Conservation (phyloP, 2,113 vertebrate species). For the Gambusia holbrooki region DNA sequence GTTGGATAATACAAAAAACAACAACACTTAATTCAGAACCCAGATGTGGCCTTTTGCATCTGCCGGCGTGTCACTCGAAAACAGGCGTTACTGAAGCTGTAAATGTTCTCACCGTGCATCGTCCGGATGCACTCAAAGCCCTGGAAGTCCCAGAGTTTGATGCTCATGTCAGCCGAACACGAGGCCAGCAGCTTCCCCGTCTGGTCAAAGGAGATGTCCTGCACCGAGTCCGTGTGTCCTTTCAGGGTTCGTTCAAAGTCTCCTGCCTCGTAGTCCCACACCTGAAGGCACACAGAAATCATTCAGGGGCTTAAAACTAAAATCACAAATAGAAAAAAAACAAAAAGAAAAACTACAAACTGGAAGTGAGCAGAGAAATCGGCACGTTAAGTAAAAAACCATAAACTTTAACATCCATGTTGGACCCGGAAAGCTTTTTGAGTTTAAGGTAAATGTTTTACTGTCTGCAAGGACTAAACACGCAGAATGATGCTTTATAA, state of each 20-base stretch:
- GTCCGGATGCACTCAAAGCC: constrained; percentile 99
- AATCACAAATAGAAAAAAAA: neutral
- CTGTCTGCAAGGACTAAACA: too few species aligned
- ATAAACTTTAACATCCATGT: too few species aligned
- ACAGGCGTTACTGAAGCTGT: neutral
- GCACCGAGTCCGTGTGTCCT: constrained; percentile 98
- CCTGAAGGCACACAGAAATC: constrained; percentile 75
- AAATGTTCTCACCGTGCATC: constrained; percentile 90
- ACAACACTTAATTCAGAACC: too few species aligned
- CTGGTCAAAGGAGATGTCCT: constrained; percentile 99
- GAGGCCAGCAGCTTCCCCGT: constrained; percentile 97
- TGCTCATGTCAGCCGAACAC: constrained; percentile 99
- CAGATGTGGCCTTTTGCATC: neutral
- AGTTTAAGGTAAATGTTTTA: too few species aligned
- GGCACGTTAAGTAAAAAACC: too few species aligned
- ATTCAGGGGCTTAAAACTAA: neutral
- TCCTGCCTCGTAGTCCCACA: constrained; percentile 99
- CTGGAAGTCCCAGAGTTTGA: constrained; percentile 99
- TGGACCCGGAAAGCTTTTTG: too few species aligned
- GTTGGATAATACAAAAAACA: neutral
- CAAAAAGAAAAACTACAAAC: neutral
- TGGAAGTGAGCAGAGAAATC: neutral
- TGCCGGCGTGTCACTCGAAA: neutral
- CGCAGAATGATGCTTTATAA: too few species aligned
- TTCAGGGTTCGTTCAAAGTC: constrained; percentile 99